Base-by-base conservation (phyloP, 2,888 invertebrate genomes). In the Odontocerum albicorne region DNA sequence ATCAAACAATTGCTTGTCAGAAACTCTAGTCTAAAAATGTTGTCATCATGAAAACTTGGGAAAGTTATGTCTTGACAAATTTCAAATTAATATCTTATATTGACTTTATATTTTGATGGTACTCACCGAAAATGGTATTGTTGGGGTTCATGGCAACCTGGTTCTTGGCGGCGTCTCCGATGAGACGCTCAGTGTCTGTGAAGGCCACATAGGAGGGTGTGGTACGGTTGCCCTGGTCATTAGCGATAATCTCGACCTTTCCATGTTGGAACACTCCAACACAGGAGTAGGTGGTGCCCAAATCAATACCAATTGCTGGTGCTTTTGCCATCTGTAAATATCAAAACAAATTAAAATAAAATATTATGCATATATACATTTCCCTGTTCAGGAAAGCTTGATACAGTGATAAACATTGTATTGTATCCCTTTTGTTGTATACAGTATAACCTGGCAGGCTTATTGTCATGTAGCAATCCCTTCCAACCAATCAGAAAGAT, bases 231-330 rank as follows among this genome's bases (percentile, higher is more conserved):
- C 92, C 92, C 76, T 92, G 91, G 74, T 91, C 91, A 72, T 92
- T 92, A 71, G 91, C 91, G 74, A 91, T 91, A 72, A 91, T 91
- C 76, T 91, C 91, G 67, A 92, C 90, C 76, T 90, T 91, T 63
- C 92, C 92, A 75, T 92, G 89, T 77, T 91, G 90, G 83, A 92
- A 94, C 63, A 94, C 93, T 66, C 92, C 93, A 64, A 94, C 93
- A 69, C 92, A 94, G 50, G 94, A 95, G 76, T 95, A 96, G 62
- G 95, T 96, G 65, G 95, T 96, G 64, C 96, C 96, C 75, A 96
- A 83, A 82, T 96, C 96, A 77, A 96, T 96, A 83, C 96, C 96
- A 70, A 95, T 87, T 72, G 91, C 91, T 69, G 90, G 91, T 83
- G 90, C 86, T 76, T 87, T 87, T 58, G 75, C 79, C 80, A 80